Evolutionary conservation across 2,797 vertebrate genomes (phyloP).

Genomic region (Falco peregrinus): DNA sequence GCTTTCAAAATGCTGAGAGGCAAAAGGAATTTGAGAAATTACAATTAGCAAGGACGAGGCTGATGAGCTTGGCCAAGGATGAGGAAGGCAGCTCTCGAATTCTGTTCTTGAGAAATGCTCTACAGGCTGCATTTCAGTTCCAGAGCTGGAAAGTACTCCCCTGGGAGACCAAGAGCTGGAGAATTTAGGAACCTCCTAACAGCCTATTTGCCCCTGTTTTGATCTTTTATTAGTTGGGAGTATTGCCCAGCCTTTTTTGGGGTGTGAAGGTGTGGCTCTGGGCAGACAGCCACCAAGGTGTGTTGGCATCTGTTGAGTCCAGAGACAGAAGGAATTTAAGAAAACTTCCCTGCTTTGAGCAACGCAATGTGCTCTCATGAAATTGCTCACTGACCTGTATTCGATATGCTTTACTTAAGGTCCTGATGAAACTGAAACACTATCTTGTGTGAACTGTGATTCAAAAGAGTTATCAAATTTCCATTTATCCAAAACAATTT

Average conservation of each 20-base stretch:
- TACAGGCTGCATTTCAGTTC: background rate
- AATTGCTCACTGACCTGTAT: background rate
- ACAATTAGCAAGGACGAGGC: background rate
- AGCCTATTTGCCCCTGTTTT: constrained; percentile 1
- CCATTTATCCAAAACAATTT: constrained; percentile 24
- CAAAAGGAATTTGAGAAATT: constrained; percentile 28
- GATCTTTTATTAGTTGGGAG: background rate
- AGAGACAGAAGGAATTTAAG: constrained; percentile 15
- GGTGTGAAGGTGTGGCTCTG: background rate
- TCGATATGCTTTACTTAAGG: background rate
- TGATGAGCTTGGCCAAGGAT: background rate
- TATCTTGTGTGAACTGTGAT: constrained; percentile 18
- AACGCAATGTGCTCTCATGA: background rate
- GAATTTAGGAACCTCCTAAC: background rate
- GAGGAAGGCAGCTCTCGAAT: background rate
- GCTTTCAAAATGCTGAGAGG: constrained; percentile 24
- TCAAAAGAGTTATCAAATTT: constrained; percentile 26
- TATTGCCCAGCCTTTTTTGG: background rate
- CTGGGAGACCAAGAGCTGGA: background rate
- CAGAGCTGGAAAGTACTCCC: background rate
- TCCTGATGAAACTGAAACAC: background rate
- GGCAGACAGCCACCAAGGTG: background rate
- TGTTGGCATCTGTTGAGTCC: background rate
- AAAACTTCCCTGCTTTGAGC: constrained; percentile 7
- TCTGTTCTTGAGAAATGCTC: background rate